Evolutionary conservation across 2,113 vertebrate species (phyloP), one percentile per base, ranked within the genome.

Genomic region (Gavia stellata): DNA sequence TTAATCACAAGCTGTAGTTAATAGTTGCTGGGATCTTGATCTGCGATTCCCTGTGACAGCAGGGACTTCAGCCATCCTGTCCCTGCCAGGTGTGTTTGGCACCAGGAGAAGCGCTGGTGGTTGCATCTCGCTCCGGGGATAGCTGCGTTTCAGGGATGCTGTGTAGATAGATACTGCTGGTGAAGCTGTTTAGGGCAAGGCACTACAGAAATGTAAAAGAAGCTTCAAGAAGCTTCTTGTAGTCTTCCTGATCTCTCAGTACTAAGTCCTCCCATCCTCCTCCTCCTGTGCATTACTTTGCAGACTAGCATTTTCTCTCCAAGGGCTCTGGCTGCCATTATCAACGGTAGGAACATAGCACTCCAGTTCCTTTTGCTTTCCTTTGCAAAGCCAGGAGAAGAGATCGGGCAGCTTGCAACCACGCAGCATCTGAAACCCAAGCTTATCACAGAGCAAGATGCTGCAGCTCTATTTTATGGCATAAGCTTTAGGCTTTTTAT

Each of bases 151-250:
- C 56, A 61, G 49, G 25, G 38, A 6, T 52, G 38, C 19, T 45
- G 8, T n/a, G 17, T 29, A 40, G 52, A 17, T 29, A 40, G 52
- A 17, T 77, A 9, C 17, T 90, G 58, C 58, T 59, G 36, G 17
- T 53, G 62, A 47, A 73, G 42, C 45, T 71, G 47, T 71, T 49
- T 44, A 78, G 67, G 71, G 34, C 12, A 58, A 71, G 9, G 45
- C 25, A 9, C 45, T 74, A 66, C 7, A 62, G 75, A 93, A 88
- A 95, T 73, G 34, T 53, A 24, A 81, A 86, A 86, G 94, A 94
- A 91, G 61, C 65, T 95, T 97, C 94, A 94, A 12, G 91, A 95
- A 87, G 68, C 91, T 87, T 95, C 77, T 81, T 79, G 24, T 12
- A 67, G 12, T 75, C 16, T 40, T 91, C 40, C 56, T 47, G n/a